A percentile compares a stretch with the other conserved stretches of the same genome.
Evolutionary conservation across 2,888 invertebrate genomes (phyloP).

Genomic region (Spatulosminthurus flaviceps): DNA sequence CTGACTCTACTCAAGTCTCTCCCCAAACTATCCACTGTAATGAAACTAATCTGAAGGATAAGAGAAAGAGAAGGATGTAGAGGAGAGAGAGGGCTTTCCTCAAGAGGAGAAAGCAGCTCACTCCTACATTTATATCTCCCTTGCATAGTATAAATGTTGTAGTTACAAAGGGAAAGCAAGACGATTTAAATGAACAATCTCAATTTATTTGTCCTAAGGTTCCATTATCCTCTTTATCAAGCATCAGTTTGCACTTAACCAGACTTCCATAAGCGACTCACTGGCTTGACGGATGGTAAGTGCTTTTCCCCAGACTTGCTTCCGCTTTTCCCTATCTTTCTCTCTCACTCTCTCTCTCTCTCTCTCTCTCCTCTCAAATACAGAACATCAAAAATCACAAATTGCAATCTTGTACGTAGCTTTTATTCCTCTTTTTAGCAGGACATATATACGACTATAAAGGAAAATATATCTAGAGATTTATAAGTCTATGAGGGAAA

Average conservation of each 20-base stretch:
- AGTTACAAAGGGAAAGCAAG: not conserved
- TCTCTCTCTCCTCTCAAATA: not conserved
- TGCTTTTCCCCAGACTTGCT: not conserved
- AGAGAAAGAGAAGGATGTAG: not conserved
- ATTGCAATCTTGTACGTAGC: not conserved
- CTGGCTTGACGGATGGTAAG: constrained; percentile 26
- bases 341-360: too few species aligned
- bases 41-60: not conserved
- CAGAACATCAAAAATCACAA: constrained; percentile 1
- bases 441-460: too few species aligned
- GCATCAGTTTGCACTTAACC: constrained; percentile 41
- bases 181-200: constrained; percentile 20
- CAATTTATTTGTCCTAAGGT: constrained; percentile 37
- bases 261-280: constrained; percentile 2
- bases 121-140: too few species aligned
- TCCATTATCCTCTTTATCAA: constrained; percentile 29
- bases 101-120: too few species aligned
- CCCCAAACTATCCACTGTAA: not conserved
- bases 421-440: constrained; percentile 8
- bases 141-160: too few species aligned
- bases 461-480: too few species aligned
- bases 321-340: too few species aligned
- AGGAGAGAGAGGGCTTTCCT: too few species aligned
- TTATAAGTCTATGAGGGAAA: too few species aligned
- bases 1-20: not conserved